phyloP scores from a whole-genome alignment of 2,113 vertebrate genomes.

The Crotalus helleri region DNA sequence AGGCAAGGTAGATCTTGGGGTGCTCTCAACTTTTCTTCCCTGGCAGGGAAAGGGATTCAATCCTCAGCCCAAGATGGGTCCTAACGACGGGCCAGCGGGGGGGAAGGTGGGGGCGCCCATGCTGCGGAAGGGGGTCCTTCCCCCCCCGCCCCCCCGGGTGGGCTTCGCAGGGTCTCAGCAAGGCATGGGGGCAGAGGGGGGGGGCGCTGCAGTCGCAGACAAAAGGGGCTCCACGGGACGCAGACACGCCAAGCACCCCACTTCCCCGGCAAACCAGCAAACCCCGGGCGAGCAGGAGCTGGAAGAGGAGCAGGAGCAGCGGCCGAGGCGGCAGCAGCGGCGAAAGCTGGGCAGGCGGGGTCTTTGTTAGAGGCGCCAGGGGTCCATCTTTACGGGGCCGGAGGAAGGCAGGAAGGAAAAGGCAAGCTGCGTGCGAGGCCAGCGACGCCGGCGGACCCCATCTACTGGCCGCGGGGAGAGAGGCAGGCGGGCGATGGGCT shows the following conservation, averaged over 20 bases:
- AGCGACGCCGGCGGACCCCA: not conserved
- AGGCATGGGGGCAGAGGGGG: not conserved
- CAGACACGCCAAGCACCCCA: not conserved
- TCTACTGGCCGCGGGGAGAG: conserved; percentile 15
- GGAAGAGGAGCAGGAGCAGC: not conserved
- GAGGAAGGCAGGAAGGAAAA: not conserved
- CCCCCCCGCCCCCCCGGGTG: no score
- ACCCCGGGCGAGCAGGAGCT: not conserved
- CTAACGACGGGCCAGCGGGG: no score
- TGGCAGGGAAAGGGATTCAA: no score
- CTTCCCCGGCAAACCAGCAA: not conserved
- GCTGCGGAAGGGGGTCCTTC: no score
- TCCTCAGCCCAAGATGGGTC: no score
- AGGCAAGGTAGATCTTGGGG: no score
- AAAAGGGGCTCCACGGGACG: not conserved
- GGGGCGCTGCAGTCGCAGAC: not conserved
- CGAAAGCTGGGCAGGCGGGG: not conserved
- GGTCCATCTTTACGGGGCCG: conserved; percentile 21
- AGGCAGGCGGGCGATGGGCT: not conserved
- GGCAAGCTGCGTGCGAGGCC: not conserved
- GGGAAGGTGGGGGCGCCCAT: no score
- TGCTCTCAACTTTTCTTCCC: no score
- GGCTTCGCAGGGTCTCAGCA: not conserved
- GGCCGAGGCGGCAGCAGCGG: not conserved
- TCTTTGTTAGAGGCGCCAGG: conserved; percentile 20